Base-by-base conservation (phyloP, 2,113 vertebrate species). In the Silurus glanis region DNA sequence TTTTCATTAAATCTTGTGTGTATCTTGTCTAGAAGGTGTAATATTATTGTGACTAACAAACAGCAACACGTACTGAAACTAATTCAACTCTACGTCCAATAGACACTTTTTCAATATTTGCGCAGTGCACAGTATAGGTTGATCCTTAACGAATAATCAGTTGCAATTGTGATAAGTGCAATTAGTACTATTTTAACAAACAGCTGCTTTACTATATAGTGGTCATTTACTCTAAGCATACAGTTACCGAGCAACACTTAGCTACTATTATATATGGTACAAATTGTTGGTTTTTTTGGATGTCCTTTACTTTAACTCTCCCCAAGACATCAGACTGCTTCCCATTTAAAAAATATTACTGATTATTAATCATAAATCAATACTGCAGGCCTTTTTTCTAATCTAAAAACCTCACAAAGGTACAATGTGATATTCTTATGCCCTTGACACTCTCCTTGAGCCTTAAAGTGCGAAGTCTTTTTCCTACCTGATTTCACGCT, bases 401-500 rank as follows among this genome's bases (percentile, higher is more conserved):
- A 55, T 67, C 21, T 56, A 55, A 75, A 9, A 74, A 21, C 66
- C 37, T 16, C 9, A 21, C 67, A 62, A 6, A 7, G 53, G 71
- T 28, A 58, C 80, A 69, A 9, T 80, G 28, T 55, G 21, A 47
- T 37, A 69, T 56, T 25, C 5, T 5, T 14, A 85, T 69, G 62
- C 7, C 28, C 45, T 85, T 85, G 56, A 37, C 28, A 10, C 10
- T 45, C 51, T 80, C 10, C 59, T 47, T 37, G 37, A 47, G 78
- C 6, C 23, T 79, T n/a, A 8, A 64, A 76, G 17, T 83, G 6
- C 19, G 16, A 55, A 28, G 82, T 56, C 28, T 78, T 64, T 17
- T 83, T 59, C 95, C 91, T 95, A 99, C 98, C 97, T 92, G 98
- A 99, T 91, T 99, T 99, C 91, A 99, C 98, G 0, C 97, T 97